Conservation (phyloP, 2,113 vertebrate genomes). For the Ciconia stormi region DNA sequence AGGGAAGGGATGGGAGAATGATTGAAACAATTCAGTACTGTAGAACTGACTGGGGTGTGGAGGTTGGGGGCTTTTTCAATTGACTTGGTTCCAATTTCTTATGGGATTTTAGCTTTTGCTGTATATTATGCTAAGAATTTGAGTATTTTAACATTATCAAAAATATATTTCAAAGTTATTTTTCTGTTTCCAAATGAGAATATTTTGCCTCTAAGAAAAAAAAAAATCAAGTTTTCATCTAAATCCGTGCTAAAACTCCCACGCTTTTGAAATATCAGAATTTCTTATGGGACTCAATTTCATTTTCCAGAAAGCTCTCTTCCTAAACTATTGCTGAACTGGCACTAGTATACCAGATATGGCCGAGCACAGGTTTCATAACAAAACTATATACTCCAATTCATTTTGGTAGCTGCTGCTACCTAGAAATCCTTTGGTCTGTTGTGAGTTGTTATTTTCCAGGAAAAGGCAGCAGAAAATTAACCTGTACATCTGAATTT, state of each 20-base stretch:
- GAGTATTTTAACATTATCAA: not conserved
- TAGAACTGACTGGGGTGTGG: not conserved
- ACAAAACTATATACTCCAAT: not conserved
- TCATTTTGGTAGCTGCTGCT: not conserved
- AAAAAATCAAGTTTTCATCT: not conserved
- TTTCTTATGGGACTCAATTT: not conserved
- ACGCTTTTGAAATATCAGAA: not conserved
- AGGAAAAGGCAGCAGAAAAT: not conserved
- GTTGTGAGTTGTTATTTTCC: not conserved
- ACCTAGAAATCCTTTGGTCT: not conserved
- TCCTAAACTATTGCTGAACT: not conserved
- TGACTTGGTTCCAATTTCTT: not conserved
- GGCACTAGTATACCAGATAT: not conserved
- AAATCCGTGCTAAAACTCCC: not conserved
- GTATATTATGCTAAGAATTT: not conserved
- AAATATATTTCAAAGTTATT: not conserved
- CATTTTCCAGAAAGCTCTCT: not conserved
- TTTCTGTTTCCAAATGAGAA: not conserved
- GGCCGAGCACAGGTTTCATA: not conserved
- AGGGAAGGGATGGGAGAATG: not conserved
- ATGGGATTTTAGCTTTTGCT: not conserved
- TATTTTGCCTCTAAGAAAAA: not conserved
- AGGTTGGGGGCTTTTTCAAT: not conserved
- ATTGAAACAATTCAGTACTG: not conserved
- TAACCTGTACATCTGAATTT: not conserved